Percentiles rank a stretch among this genome's conserved stretches.
Evolutionary conservation across 2,113 vertebrate species (phyloP).

Genomic region (Cariama cristata): DNA sequence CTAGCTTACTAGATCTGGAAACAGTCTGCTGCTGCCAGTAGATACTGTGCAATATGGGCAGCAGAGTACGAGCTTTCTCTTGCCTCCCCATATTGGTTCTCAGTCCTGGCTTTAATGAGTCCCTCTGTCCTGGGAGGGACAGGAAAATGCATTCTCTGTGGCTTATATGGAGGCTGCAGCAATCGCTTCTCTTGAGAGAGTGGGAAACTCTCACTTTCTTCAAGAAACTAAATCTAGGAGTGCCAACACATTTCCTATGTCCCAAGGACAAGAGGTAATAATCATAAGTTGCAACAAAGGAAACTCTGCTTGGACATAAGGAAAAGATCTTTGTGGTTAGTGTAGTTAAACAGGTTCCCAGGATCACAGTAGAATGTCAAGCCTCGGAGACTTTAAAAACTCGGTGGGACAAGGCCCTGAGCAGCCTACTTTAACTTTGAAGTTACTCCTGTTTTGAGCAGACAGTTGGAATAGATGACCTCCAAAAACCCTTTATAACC

Average conservation of each 20-base stretch:
- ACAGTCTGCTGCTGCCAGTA: neutral
- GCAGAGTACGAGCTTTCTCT: neutral
- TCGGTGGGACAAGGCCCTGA: neutral
- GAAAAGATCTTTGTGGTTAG: neutral
- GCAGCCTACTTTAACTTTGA: neutral
- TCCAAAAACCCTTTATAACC: neutral
- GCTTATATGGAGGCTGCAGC: neutral
- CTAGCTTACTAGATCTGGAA: neutral
- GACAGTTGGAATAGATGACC: neutral
- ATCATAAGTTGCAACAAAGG: neutral
- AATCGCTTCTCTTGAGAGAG: neutral
- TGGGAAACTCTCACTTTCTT: neutral
- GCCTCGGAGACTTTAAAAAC: neutral
- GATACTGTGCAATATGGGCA: neutral
- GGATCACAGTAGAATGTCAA: neutral
- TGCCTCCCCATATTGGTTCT: neutral
- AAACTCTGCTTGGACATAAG: neutral
- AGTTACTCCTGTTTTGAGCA: neutral
- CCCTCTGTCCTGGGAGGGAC: neutral
- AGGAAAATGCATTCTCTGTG: neutral
- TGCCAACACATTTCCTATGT: neutral
- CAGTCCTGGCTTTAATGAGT: neutral
- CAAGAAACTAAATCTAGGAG: neutral
- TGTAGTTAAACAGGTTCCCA: neutral
- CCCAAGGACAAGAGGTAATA: neutral